Base-by-base conservation (phyloP, 2,113 vertebrate genomes). In the Petaurus breviceps region DNA sequence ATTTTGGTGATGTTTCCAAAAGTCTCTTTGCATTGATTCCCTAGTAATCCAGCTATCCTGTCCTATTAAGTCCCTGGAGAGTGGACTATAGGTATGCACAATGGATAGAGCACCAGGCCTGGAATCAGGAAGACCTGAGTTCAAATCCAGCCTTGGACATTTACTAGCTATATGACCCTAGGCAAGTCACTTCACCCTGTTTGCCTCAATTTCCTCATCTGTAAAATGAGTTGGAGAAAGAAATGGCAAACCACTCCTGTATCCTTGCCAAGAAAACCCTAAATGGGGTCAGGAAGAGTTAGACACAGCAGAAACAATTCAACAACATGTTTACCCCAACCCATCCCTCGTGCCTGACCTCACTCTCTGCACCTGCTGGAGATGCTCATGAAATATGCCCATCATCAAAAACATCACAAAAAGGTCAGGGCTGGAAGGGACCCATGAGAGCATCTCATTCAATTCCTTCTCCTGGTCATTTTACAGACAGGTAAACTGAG, bases 401-500 rank as follows among this genome's bases (percentile, higher is more conserved):
- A 77, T n/a, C 68, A n/a, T 77, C 68, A n/a, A n/a, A 0, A 19
- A 77, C 5, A n/a, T 77, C 68, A n/a, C 16, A 2, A 77, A n/a
- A n/a, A n/a, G 19, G 25, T 77, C 37, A 77, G 37, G 37, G 16
- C 37, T 77, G 16, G 37, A 8, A n/a, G 16, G 68, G 68, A n/a
- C 37, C 16, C 6, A 5, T 19, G 37, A 77, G 68, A 77, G 37
- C 37, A 77, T 77, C 31, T n/a, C n/a, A 16, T 16, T n/a, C 61
- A 77, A 3, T 14, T 7, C 1, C 37, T 77, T 77, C 37, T 77
- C 16, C 37, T n/a, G 16, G 10, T 61, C 54, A 91, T 0, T 0
- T 77, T n/a, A 92, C 90, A 93, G 47, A 52, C 14, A 93, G 31
- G 92, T 92, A 96, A 97, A 96, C 91, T 50, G 61, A 91, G 61